A percentile compares a stretch with the other conserved stretches of the same genome.
These are phyloP conservation scores for Mormyrus hasselquistii DNA, from an alignment of 2,797 vertebrate genomes.

Conservation along the genomic window DNA sequence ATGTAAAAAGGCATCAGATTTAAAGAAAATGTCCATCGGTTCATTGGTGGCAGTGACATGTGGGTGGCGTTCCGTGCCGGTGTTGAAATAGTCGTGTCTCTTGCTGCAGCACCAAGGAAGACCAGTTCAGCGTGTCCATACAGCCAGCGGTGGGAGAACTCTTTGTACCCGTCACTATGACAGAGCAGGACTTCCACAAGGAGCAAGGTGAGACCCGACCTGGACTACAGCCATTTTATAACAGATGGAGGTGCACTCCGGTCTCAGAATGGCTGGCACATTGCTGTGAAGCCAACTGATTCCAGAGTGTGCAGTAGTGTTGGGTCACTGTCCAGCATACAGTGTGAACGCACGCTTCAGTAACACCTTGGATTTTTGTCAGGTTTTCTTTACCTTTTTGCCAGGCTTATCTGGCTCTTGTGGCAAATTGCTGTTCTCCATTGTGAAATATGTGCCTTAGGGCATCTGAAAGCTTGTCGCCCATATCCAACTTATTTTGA, in stretches of 20 bases:
- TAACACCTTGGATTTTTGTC: not conserved
- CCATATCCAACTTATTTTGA: not conserved
- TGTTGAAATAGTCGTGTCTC: not conserved
- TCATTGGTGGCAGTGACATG: not conserved
- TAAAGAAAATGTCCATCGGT: not conserved
- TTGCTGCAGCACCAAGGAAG: slow-evolving; percentile 75
- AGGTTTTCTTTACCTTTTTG: not conserved
- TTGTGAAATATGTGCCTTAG: not conserved
- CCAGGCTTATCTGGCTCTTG: not conserved
- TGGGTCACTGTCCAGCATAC: not conserved
- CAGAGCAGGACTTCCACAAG: slow-evolving; percentile 80
- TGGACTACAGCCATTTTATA: not conserved
- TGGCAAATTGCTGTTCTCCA: not conserved
- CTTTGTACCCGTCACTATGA: slow-evolving; percentile 78
- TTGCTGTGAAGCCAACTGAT: not conserved
- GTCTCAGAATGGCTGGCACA: not conserved
- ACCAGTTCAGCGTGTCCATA: slow-evolving; percentile 80
- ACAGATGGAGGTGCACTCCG: not conserved
- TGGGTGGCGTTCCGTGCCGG: not conserved
- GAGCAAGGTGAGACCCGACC: slow-evolving; percentile 73
- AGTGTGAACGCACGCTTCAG: not conserved
- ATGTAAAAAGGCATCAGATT: not conserved
- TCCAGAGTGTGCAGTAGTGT: not conserved
- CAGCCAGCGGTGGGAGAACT: slow-evolving; percentile 87
- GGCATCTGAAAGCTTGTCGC: not conserved